Evolutionary conservation across 1,140 invertebrate genomes (phyloP).

Genomic region (Tetramorium simillimum): DNA sequence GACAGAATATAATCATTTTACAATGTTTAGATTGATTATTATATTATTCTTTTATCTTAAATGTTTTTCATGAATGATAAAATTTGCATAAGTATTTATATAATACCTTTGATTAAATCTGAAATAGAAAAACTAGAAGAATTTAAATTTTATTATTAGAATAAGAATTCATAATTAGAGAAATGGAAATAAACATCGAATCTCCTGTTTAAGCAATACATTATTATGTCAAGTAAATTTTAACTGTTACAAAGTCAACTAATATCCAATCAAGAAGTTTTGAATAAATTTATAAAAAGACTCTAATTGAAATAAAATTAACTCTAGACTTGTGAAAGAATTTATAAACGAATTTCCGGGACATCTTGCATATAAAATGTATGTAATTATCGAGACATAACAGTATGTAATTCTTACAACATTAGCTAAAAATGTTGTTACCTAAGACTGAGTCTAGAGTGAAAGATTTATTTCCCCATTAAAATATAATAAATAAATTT

Average conservation of each 20-base stretch:
- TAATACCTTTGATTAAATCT: not conserved
- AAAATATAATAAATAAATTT: conserved; percentile 43
- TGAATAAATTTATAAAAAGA: not conserved
- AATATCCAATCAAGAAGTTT: not conserved
- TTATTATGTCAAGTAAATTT: not conserved
- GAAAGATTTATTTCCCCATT: conserved; percentile 8
- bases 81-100: not conserved
- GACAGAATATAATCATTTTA: not conserved
- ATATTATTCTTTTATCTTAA: not conserved
- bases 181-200: not conserved
- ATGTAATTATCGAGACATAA: not conserved
- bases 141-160: conserved; percentile 6
- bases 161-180: not conserved
- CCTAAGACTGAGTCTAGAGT: not conserved
- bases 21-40: not conserved
- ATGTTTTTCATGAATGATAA: not conserved
- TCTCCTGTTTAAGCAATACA: not conserved
- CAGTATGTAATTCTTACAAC: not conserved
- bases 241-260: not conserved
- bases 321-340: not conserved
- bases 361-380: not conserved
- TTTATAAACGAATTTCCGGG: not conserved
- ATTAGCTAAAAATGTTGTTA: not conserved
- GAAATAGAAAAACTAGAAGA: not conserved
- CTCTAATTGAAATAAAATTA: not conserved